These are phyloP conservation scores for Xenops minutus DNA, from an alignment of 2,797 vertebrate species.

Conservation along the genomic window DNA sequence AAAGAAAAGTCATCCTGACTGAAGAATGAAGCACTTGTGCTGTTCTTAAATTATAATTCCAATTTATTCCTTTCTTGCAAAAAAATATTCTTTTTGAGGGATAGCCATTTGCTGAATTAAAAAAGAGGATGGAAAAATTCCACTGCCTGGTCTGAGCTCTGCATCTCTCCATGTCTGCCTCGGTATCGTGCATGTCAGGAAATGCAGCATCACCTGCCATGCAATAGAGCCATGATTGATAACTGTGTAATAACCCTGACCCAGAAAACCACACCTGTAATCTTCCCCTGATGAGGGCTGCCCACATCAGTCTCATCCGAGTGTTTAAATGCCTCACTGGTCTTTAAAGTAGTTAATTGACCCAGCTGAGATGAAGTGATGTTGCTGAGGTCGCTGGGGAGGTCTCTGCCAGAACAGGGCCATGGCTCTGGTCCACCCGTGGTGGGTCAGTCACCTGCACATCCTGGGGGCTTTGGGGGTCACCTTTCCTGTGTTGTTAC, in stretches of 20 bases:
- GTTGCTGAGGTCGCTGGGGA: background rate
- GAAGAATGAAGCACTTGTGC: background rate
- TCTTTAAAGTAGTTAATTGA: background rate
- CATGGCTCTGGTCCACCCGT: accelerated
- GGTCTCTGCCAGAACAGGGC: background rate
- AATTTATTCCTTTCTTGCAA: background rate
- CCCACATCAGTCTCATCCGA: background rate
- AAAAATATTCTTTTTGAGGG: background rate
- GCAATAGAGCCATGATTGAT: background rate
- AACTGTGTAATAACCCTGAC: slow-evolving; percentile 1
- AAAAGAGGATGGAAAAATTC: background rate
- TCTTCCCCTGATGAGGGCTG: background rate
- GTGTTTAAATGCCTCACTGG: background rate
- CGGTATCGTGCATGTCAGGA: background rate
- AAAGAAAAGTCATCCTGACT: background rate
- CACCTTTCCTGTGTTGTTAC: accelerated
- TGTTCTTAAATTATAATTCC: background rate
- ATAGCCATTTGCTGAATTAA: background rate
- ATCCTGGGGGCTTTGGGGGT: background rate
- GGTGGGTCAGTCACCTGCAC: accelerated
- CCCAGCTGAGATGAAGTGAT: background rate
- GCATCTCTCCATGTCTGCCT: background rate
- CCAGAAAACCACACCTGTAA: slow-evolving; percentile 53
- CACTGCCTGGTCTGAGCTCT: background rate
- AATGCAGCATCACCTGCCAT: background rate